phyloP scores from a whole-genome alignment of 2,113 vertebrate genomes.

The Heterotis niloticus region DNA sequence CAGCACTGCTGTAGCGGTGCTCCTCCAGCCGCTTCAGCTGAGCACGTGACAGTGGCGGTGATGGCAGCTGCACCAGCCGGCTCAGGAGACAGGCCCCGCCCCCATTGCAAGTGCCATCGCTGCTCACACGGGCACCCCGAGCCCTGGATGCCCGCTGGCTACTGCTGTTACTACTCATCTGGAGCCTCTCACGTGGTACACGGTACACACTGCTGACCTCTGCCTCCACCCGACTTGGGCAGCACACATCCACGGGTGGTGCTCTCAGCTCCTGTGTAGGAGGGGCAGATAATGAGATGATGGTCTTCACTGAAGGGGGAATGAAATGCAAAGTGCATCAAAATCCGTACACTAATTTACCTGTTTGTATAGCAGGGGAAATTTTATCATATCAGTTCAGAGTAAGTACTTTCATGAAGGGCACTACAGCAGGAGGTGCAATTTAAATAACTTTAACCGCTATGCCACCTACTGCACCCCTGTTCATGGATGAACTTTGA shows the following conservation, averaged over 20 bases:
- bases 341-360: too few species aligned
- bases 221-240: conserved; percentile 29
- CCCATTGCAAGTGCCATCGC: conserved; percentile 48
- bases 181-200: background rate
- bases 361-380: too few species aligned
- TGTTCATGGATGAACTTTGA: too few species aligned
- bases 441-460: too few species aligned
- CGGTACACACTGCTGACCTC: conserved; percentile 31
- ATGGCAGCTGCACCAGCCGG: conserved; percentile 79
- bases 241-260: conserved; percentile 30
- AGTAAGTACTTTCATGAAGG: too few species aligned
- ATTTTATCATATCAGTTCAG: too few species aligned
- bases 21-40: conserved; percentile 95
- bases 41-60: conserved; percentile 82
- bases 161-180: conserved; percentile 18
- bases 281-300: background rate
- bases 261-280: conserved; percentile 15
- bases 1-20: conserved; percentile 90
- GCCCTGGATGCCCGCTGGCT: conserved; percentile 11
- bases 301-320: background rate
- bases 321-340: background rate
- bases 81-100: conserved; percentile 46
- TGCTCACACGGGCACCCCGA: conserved; percentile 28
- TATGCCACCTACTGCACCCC: too few species aligned
- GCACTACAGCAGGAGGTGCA: too few species aligned